Evolutionary conservation across 2,797 vertebrate genomes (phyloP).

Genomic region (Cossypha caffra): DNA sequence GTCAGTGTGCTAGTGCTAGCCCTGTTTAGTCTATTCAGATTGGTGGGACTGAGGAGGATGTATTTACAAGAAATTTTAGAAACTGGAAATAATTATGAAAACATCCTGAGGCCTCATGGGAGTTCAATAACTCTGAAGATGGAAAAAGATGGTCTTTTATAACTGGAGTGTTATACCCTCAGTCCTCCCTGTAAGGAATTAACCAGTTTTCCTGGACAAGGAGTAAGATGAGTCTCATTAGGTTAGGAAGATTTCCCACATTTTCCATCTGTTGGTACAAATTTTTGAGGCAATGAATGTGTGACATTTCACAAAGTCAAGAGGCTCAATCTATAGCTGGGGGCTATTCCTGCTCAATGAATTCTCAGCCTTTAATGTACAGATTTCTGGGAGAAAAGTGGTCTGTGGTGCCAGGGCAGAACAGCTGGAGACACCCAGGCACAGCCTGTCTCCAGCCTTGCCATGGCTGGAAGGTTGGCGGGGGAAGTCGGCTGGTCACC

Average conservation of each 20-base stretch:
- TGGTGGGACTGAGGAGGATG: background rate
- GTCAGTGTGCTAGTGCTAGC: background rate
- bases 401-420: background rate
- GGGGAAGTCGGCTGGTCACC: background rate
- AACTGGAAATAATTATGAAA: constrained; percentile 47
- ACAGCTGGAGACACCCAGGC: background rate
- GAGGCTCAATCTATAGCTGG: background rate
- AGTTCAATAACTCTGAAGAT: constrained; percentile 11
- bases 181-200: background rate
- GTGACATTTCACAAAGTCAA: constrained; percentile 6
- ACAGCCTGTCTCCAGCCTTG: background rate
- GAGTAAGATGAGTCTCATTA: background rate
- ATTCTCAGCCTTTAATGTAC: background rate
- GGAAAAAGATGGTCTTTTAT: constrained; percentile 42
- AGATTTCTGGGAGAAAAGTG: background rate
- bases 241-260: constrained; percentile 20
- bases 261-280: constrained; percentile 47
- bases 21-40: background rate
- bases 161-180: background rate
- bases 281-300: background rate
- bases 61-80: constrained; percentile 13
- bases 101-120: background rate
- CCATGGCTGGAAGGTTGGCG: rapidly evolving
- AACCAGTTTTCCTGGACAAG: constrained; percentile 10
- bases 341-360: background rate